Percentiles rank a stretch among this genome's conserved stretches.
phyloP scores from a whole-genome alignment of 2,113 vertebrate genomes.

The Antennarius striatus region DNA sequence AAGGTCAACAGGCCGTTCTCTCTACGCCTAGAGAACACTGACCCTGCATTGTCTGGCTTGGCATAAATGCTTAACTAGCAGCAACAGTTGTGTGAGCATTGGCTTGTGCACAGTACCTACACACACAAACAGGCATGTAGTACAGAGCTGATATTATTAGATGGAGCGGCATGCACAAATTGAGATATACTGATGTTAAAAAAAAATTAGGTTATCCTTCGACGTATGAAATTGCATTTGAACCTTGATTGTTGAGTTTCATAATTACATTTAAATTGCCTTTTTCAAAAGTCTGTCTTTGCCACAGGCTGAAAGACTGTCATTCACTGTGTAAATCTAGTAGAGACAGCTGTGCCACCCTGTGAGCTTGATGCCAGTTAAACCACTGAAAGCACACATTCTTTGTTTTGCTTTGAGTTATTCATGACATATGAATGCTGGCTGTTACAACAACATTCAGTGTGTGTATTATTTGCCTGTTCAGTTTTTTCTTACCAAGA shows the following conservation, averaged over 20 bases:
- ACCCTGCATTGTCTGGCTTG: slow-evolving; percentile 29
- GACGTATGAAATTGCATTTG: no score
- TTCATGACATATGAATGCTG: no score
- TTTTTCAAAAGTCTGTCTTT: no score
- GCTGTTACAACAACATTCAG: no score
- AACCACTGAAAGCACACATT: slow-evolving; percentile 18
- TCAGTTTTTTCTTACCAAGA: no score
- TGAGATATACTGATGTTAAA: neutral
- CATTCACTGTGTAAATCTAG: slow-evolving; percentile 27
- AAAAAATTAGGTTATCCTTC: no score
- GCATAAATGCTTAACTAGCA: slow-evolving; percentile 30
- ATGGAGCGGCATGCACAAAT: slow-evolving; percentile 17
- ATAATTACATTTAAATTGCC: no score
- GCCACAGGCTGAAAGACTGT: slow-evolving; percentile 4
- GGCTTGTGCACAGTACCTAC: slow-evolving; percentile 13
- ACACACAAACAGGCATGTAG: no score
- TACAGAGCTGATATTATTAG: slow-evolving; percentile 49
- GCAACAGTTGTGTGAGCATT: slow-evolving; percentile 41
- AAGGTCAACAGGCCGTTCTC: slow-evolving; percentile 18
- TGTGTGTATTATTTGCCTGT: no score
- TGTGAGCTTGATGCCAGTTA: slow-evolving; percentile 35
- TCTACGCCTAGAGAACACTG: slow-evolving; percentile 3
- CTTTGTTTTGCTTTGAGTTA: no score
- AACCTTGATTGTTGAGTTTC: no score
- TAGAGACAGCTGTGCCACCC: slow-evolving; percentile 48